Conservation (phyloP, 2,113 vertebrate genomes). For the Osmerus mordax region DNA sequence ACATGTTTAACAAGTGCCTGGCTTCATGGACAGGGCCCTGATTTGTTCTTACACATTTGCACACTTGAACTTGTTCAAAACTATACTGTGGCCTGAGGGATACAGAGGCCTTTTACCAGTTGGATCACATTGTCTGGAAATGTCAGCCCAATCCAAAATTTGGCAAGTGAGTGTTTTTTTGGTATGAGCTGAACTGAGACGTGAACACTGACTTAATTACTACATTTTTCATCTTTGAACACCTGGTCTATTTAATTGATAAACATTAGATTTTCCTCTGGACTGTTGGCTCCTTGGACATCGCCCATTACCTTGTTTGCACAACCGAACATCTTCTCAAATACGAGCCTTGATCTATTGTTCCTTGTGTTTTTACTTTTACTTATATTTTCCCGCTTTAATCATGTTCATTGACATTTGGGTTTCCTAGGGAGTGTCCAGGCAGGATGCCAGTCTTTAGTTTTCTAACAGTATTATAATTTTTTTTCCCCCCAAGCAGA, state of each 20-base stretch:
- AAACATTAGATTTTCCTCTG: constrained; percentile 40
- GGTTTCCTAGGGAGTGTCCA: constrained; percentile 55
- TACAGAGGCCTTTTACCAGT: too few relatives aligned
- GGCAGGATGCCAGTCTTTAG: constrained; percentile 56
- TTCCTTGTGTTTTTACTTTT: constrained; percentile 38
- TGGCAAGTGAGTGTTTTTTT: too few relatives aligned
- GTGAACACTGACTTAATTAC: background rate
- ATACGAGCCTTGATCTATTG: constrained; percentile 29
- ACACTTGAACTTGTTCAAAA: too few relatives aligned
- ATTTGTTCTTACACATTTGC: too few relatives aligned
- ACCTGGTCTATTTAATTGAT: constrained; percentile 37
- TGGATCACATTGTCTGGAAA: too few relatives aligned
- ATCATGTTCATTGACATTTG: constrained; percentile 68
- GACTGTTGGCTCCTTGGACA: constrained; percentile 19
- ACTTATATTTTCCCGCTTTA: constrained; percentile 62
- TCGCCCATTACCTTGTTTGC: constrained; percentile 9
- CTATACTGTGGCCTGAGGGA: too few relatives aligned
- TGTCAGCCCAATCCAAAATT: too few relatives aligned
- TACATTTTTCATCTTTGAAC: background rate
- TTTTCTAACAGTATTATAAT: background rate
- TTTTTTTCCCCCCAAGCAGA: constrained; percentile 54
- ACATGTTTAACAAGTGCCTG: too few relatives aligned
- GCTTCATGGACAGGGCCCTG: too few relatives aligned
- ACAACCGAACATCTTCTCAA: constrained; percentile 10
- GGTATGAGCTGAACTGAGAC: background rate